Evolutionary conservation across 2,888 invertebrate genomes (phyloP), one percentile per base, ranked within the genome.

Genomic region (Micropterix aruncella): DNA sequence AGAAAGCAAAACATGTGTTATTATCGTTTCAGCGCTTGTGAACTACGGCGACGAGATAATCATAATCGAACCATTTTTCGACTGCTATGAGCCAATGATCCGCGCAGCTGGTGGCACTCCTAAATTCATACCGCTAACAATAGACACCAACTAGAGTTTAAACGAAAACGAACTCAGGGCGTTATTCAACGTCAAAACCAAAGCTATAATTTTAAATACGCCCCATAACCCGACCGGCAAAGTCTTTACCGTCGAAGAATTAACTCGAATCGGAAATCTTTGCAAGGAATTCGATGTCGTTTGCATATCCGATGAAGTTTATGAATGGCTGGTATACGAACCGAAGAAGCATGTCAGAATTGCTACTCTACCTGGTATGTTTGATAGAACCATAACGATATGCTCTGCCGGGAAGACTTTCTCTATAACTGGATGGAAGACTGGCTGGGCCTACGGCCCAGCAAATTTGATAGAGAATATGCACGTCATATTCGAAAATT

Each of bases 381-480:
- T 93, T 87, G 94, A 99, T 50, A 76, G 96, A 17, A 97, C 97
- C 0, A 80, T 99, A 27, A 96, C 97, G 0, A 80, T 99, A 50
- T 95, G 97, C 0, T 96, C 95, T 16, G 97, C 95, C 1, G 97
- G 97, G 1, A 99, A 97, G 74, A 92, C 94, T 1, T 96, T 97
- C 70, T 93, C 93, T 44, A 91, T 93, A 12, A 99, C 97, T 1
- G 97, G 97, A 2, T 94, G 94, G 94, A 95, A 88, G 74, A 78
- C 81, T 2, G 97, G 97, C 43, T 99, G 97, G 97, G 90, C 90
- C 1, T 89, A 95, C 60, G 96, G 88, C 0, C 95, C 96, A 0
- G 75, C 78, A 0, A 62, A 78, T 47, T 72, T 99, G 7, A 78
- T 97, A 57, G 61, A 67, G 37, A 89, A 93, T 59, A 61, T 94